These are phyloP conservation scores for Meandrusa payeni DNA, from an alignment of 2,888 invertebrate species.

Conservation along the genomic window DNA sequence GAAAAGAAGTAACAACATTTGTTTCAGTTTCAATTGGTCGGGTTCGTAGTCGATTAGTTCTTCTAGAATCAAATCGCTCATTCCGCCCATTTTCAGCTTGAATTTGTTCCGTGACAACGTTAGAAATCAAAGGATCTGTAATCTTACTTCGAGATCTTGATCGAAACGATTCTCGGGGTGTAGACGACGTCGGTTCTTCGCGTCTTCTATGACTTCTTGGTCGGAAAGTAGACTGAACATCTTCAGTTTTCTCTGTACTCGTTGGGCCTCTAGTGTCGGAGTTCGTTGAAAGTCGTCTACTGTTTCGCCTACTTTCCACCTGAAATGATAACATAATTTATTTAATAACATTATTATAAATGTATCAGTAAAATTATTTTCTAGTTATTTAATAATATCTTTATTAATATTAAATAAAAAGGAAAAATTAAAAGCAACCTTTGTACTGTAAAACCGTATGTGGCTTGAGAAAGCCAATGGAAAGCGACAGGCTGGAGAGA, in stretches of 20 bases:
- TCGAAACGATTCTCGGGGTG: slow-evolving; percentile 42
- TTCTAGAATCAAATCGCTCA: slow-evolving; percentile 66
- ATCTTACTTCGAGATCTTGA: slow-evolving; percentile 50
- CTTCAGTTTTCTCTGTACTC: slow-evolving; percentile 43
- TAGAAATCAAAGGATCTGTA: slow-evolving; percentile 34
- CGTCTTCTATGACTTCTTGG: slow-evolving; percentile 52
- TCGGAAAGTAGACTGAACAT: slow-evolving; percentile 48
- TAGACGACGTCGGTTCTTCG: slow-evolving; percentile 40
- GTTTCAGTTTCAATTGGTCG: slow-evolving; percentile 42
- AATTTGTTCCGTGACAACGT: slow-evolving; percentile 38
- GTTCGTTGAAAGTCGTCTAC: slow-evolving; percentile 52
- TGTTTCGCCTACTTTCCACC: slow-evolving; percentile 55
- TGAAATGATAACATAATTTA: slow-evolving; percentile 39
- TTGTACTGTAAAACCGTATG: too few species aligned
- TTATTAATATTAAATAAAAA: too few species aligned
- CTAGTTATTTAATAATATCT: too few species aligned
- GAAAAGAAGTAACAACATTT: slow-evolving; percentile 38
- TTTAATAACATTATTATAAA: background rate
- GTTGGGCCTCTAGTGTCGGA: slow-evolving; percentile 40
- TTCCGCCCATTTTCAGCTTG: slow-evolving; percentile 42
- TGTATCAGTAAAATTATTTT: too few species aligned
- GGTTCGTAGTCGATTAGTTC: slow-evolving; percentile 56
- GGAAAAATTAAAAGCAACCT: too few species aligned
- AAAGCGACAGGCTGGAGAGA: too few species aligned
- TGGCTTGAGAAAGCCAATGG: too few species aligned